These are phyloP conservation scores for Cromileptes altivelis DNA, from an alignment of 2,113 vertebrate genomes.

Conservation along the genomic window DNA sequence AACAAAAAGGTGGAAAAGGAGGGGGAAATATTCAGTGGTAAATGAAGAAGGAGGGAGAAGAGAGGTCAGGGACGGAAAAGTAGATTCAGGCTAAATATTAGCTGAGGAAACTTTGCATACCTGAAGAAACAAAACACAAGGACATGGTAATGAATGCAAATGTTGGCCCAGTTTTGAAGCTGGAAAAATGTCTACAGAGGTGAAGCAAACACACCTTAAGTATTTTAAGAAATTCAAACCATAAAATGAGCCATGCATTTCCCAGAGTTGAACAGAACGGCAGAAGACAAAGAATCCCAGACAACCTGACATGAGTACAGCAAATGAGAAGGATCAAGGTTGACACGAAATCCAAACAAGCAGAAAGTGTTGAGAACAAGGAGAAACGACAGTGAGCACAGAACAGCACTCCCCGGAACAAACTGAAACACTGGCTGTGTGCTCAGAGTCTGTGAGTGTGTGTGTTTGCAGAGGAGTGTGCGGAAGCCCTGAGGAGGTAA, in stretches of 20 bases:
- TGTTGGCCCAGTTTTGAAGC: slow-evolving; percentile 63
- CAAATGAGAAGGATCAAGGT: slow-evolving; percentile 41
- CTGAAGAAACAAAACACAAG: slow-evolving; percentile 29
- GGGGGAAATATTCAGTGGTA: background rate
- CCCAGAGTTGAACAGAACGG: background rate
- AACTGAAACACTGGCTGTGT: slow-evolving; percentile 5
- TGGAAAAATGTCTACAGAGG: slow-evolving; percentile 4
- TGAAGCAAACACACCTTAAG: slow-evolving; percentile 52
- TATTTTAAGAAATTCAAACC: slow-evolving; percentile 17
- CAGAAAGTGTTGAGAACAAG: slow-evolving; percentile 29
- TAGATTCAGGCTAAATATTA: slow-evolving; percentile 18
- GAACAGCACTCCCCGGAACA: background rate
- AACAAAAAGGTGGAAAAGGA: background rate
- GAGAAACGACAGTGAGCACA: background rate
- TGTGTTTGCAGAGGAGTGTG: slow-evolving; percentile 18
- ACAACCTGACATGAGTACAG: slow-evolving; percentile 10
- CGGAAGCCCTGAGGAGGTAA: slow-evolving; percentile 23
- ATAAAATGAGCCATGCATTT: slow-evolving; percentile 12
- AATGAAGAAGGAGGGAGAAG: slow-evolving; percentile 7
- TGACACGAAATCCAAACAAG: slow-evolving; percentile 27
- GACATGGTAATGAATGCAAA: slow-evolving; percentile 64
- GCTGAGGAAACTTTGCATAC: slow-evolving; percentile 25
- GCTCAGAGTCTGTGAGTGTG: background rate
- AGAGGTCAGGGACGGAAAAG: slow-evolving; percentile 21
- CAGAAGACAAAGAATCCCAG: slow-evolving; percentile 25